Conservation (phyloP, 2,888 invertebrate genomes). For the Meteorus colon region DNA sequence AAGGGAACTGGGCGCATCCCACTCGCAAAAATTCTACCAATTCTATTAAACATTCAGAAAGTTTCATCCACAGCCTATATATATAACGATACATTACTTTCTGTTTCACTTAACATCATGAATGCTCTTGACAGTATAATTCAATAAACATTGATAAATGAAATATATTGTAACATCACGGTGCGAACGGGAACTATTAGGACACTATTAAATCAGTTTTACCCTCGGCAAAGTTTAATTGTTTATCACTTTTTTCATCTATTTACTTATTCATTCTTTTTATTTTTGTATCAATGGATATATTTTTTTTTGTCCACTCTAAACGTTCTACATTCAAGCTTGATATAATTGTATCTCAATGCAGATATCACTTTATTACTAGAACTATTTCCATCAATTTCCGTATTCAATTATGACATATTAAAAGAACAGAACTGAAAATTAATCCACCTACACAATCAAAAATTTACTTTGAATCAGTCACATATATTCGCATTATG, state of each 20-base stretch:
- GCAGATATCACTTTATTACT: not conserved
- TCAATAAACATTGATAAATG: slow-evolving; percentile 45
- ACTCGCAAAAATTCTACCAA: not conserved
- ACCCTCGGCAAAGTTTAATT: not conserved
- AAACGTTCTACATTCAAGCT: not conserved
- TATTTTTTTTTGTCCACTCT: not conserved
- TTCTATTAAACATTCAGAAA: not conserved
- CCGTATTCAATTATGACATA: not conserved
- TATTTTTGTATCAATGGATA: not conserved
- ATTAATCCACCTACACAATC: not conserved
- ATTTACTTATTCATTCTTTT: not conserved
- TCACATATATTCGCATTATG: not conserved
- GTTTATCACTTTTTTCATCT: not conserved
- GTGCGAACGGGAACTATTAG: not conserved
- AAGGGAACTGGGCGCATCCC: no score
- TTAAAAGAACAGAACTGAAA: not conserved
- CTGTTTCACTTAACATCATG: slow-evolving; percentile 42
- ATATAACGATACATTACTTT: slow-evolving; percentile 63
- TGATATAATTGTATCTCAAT: not conserved
- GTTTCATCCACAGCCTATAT: slow-evolving; percentile 68
- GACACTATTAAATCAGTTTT: not conserved
- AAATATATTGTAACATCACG: not conserved
- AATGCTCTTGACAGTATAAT: slow-evolving; percentile 23
- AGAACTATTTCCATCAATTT: not conserved
- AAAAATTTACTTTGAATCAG: not conserved